phyloP scores from a whole-genome alignment of 2,888 invertebrate genomes.

The Philaethria dido region DNA sequence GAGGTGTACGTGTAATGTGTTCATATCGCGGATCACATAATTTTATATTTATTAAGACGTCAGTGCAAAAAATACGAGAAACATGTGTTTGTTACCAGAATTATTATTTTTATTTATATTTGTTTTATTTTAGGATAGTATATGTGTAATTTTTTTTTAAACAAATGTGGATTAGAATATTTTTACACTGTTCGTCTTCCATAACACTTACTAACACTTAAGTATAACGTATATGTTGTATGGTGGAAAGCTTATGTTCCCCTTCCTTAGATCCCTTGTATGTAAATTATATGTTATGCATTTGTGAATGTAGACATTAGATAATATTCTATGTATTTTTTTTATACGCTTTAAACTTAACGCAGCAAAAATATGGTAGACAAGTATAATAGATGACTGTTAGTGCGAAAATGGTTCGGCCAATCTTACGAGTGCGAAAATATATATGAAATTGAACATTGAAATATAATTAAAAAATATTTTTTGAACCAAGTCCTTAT shows the following conservation, averaged over 20 bases:
- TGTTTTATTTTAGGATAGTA: not conserved
- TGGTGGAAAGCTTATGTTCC: constrained; percentile 12
- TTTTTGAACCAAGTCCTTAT: no score
- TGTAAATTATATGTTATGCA: constrained; percentile 7
- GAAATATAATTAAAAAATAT: no score
- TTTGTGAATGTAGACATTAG: constrained; percentile 5
- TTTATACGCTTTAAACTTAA: constrained; percentile 5
- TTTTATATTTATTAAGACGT: not conserved
- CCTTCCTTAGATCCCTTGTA: constrained; percentile 13
- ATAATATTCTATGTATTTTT: constrained; percentile 6
- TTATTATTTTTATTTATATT: not conserved
- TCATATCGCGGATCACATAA: not conserved
- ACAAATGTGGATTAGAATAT: not conserved
- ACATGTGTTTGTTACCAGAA: not conserved
- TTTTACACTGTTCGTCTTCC: constrained; percentile 1
- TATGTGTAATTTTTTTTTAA: not conserved
- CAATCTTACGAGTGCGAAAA: no score
- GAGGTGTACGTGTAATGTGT: not conserved
- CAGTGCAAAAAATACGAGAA: constrained; percentile 8
- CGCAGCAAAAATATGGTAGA: constrained; percentile 5
- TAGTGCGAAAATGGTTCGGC: not conserved
- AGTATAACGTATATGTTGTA: not conserved
- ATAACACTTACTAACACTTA: not conserved
- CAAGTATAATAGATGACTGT: not conserved
- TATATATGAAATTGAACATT: no score